Percentiles rank a stretch among this genome's conserved stretches.
phyloP scores from a whole-genome alignment of 1,140 invertebrate genomes.

The Leucophenga varia region DNA sequence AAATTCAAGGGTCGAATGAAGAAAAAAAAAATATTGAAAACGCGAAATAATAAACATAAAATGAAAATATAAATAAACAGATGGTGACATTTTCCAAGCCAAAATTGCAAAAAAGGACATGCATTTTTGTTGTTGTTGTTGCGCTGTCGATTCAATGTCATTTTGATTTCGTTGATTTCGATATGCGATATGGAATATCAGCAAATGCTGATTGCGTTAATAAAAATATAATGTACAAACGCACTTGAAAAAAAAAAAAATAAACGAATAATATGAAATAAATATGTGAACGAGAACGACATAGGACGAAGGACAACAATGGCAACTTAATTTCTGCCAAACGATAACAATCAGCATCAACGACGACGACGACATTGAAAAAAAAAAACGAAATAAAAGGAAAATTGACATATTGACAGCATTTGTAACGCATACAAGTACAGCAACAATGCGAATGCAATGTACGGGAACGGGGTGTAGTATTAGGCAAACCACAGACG shows the following conservation, averaged over 20 bases:
- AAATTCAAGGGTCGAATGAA: too few species aligned
- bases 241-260: constrained; percentile 23
- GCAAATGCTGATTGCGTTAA: constrained; percentile 14
- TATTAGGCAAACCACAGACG: background rate
- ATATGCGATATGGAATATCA: too few species aligned
- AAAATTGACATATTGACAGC: constrained; percentile 51
- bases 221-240: constrained; percentile 33
- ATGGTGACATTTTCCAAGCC: too few species aligned
- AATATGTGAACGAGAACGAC: constrained; percentile 14
- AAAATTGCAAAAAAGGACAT: too few species aligned
- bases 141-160: too few species aligned
- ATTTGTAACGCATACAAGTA: constrained; percentile 39
- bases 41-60: constrained; percentile 26
- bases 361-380: constrained; percentile 24
- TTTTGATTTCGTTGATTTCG: too few species aligned
- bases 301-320: constrained; percentile 29
- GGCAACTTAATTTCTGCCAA: constrained; percentile 48
- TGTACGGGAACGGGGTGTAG: constrained; percentile 1
- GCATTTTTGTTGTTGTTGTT: too few species aligned
- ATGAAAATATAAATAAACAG: constrained; percentile 10
- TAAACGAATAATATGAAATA: constrained; percentile 25
- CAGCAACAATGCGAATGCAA: constrained; percentile 14
- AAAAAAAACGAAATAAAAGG: background rate
- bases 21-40: constrained; percentile 19
- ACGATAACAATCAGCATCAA: constrained; percentile 23